Evolutionary conservation across 2,113 vertebrate genomes (phyloP), one percentile per base, ranked within the genome.

Genomic region (Marmota flaviventris): DNA sequence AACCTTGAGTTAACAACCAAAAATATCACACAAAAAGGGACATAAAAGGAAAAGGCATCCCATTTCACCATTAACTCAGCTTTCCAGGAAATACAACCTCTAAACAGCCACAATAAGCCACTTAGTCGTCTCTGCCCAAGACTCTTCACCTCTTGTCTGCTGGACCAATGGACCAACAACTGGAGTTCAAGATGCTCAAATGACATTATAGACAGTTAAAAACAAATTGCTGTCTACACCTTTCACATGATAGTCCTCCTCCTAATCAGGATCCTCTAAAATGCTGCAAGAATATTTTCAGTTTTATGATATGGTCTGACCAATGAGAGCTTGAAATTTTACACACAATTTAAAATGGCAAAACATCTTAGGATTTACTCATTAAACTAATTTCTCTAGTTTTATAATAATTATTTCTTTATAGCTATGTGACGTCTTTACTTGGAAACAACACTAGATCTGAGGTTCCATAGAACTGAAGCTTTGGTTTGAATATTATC

Each of bases 1-100:
- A 94, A 85, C 81, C 93, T 85, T 77, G 82, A 87, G 67, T 95
- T 95, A 94, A 96, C 94, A 88, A 85, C 85, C 81, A 56, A 70
- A 96, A 96, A 85, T 92, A 93, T 37, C 77, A 95, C 82, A 73
- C 88, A 85, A 72, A 93, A 96, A 93, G 72, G 22, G 27, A 77
- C 67, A n/a, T 88, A 84, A 92, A 90, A 96, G 39, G 76, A 25
- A 93, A 95, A 93, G 48, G 73, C 85, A 81, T 78, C 63, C 58
- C 16, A 11, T 69, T 39, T 94, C 94, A 69, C 96, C 84, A 81
- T 58, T 20, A 89, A 75, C 53, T 78, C 48, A 53, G 73, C 69
- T 79, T 89, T 94, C 81, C 93, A 56, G 94, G 97, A 94, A 91
- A 93, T 51, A 56, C 45, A 8, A 10, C 29, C 34, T 5, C 63